Evolutionary conservation across 2,113 vertebrate genomes (phyloP).

Genomic region (Anguilla japonica): DNA sequence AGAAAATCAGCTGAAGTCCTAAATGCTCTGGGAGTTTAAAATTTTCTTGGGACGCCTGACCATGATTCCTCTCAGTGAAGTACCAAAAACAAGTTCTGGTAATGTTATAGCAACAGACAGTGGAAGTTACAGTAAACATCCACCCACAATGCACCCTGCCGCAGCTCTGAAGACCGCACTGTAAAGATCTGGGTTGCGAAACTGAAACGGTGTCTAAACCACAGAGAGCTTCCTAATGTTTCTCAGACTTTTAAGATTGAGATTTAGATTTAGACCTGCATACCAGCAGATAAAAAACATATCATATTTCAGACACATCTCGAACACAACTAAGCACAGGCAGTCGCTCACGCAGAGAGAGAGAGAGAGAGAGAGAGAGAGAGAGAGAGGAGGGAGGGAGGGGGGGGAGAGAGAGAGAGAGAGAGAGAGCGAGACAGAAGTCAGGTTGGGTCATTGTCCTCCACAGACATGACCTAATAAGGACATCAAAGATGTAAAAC

Average conservation of each 20-base stretch:
- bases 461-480: conserved; percentile 26
- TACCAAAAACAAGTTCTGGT: not conserved
- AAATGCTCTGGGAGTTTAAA: not conserved
- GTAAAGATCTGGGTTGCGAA: not conserved
- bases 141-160: not conserved
- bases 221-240: not conserved
- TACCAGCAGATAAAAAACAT: not conserved
- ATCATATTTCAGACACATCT: not conserved
- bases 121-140: not conserved
- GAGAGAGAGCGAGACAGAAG: too few species aligned
- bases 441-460: not conserved
- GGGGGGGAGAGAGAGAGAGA: too few species aligned
- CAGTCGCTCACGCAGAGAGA: not conserved
- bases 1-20: not conserved
- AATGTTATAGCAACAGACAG: not conserved
- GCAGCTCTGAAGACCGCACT: not conserved
- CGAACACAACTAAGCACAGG: not conserved
- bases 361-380: not conserved
- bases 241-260: not conserved
- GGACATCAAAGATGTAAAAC: not conserved
- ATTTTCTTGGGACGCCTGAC: not conserved
- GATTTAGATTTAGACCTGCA: not conserved
- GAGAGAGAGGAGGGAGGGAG: not conserved
- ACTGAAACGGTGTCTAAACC: not conserved
- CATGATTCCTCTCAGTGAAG: not conserved